Conservation (phyloP, 1,140 invertebrate genomes). For the Ostrea denselamellosa region DNA sequence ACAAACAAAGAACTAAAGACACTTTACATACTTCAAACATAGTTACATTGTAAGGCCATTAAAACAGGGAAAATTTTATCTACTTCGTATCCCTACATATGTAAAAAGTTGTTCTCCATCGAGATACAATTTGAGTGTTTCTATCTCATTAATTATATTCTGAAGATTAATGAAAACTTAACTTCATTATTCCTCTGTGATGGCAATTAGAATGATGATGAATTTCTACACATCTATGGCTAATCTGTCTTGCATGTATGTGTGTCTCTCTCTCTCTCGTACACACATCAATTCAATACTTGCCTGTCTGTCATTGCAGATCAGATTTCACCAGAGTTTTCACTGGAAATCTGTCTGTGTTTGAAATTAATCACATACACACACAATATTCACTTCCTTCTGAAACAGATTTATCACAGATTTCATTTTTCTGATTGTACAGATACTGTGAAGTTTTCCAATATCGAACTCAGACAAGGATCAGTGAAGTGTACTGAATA, state of each 20-base stretch:
- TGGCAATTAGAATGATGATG: neutral
- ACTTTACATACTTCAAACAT: neutral
- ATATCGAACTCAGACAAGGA: neutral
- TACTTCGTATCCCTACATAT: neutral
- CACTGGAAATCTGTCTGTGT: neutral
- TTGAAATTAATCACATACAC: neutral
- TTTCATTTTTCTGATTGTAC: slow-evolving; percentile 19
- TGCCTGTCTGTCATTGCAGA: neutral
- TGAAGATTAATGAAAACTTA: neutral
- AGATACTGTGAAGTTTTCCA: neutral
- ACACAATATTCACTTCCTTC: neutral
- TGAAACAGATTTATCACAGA: slow-evolving; percentile 2
- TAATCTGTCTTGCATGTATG: neutral
- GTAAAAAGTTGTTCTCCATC: neutral
- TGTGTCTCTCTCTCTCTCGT: neutral
- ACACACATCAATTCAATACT: neutral
- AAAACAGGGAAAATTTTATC: neutral
- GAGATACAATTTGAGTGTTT: neutral
- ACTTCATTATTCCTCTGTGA: neutral
- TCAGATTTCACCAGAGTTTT: neutral
- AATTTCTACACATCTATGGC: neutral
- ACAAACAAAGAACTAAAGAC: neutral
- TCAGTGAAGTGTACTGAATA: neutral
- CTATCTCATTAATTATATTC: neutral
- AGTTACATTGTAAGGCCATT: neutral